These are phyloP conservation scores for Conus ventricosus DNA, from an alignment of 1,140 invertebrate species.

Conservation along the genomic window DNA sequence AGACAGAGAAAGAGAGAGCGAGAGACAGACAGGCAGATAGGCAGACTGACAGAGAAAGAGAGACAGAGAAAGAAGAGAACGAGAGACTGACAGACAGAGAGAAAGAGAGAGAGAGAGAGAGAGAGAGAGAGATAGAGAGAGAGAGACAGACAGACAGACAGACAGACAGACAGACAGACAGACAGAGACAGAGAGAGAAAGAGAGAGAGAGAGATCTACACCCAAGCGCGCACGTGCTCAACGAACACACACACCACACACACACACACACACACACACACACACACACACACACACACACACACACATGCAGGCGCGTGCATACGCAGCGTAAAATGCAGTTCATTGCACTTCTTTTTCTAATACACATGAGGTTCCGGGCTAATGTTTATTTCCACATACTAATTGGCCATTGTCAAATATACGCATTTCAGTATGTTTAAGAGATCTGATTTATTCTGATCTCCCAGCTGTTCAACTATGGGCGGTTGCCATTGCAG, in stretches of 20 bases:
- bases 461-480: no score
- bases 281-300: conserved; percentile 10
- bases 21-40: no score
- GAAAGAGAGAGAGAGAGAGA: conserved; percentile 12
- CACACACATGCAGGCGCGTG: neutral
- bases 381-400: no score
- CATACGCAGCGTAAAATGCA: neutral
- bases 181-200: neutral
- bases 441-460: no score
- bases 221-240: neutral
- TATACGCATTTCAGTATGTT: no score
- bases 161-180: neutral
- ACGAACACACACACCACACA: conserved; percentile 1
- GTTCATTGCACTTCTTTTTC: neutral
- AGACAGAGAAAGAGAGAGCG: neutral
- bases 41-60: conserved; percentile 16
- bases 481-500: no score
- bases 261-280: neutral
- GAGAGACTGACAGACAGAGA: conserved; percentile 11
- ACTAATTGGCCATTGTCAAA: no score
- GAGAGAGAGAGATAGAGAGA: conserved; percentile 16
- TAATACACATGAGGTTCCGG: no score
- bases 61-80: conserved; percentile 7
- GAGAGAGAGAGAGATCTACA: neutral
- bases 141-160: conserved; percentile 4